These are phyloP conservation scores for Ennomos fuscantarius DNA, from an alignment of 2,888 invertebrate species.

Conservation along the genomic window DNA sequence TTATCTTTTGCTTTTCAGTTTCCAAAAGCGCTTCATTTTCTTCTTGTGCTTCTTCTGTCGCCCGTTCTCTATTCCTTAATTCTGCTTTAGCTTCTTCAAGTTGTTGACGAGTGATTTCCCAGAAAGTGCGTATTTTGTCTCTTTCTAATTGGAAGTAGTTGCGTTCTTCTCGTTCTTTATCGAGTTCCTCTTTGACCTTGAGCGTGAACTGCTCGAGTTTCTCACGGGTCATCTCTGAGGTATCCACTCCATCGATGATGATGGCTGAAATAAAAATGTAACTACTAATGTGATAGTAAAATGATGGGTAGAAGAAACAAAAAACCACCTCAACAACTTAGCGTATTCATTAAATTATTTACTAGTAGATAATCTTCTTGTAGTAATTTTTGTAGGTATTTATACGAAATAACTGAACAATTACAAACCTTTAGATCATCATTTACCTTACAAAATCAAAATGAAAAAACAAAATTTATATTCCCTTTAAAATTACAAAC, in stretches of 20 bases:
- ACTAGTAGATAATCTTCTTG: too few relatives aligned
- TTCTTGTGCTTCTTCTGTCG: slow-evolving; percentile 94
- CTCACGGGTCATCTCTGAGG: slow-evolving; percentile 96
- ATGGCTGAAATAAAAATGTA: slow-evolving; percentile 71
- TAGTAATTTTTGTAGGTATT: too few relatives aligned
- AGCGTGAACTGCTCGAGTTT: slow-evolving; percentile 95
- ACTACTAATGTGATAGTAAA: too few relatives aligned
- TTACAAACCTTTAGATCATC: too few relatives aligned
- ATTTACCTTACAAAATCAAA: too few relatives aligned
- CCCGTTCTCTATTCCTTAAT: slow-evolving; percentile 88
- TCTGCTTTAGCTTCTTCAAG: slow-evolving; percentile 93
- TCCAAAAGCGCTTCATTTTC: slow-evolving; percentile 94
- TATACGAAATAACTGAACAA: too few relatives aligned
- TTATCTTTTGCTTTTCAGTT: slow-evolving; percentile 96
- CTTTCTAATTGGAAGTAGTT: slow-evolving; percentile 98
- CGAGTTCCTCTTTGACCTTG: slow-evolving; percentile 94
- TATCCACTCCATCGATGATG: slow-evolving; percentile 95
- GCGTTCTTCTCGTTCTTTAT: slow-evolving; percentile 96
- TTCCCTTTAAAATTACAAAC: too few relatives aligned
- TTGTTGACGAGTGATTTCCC: slow-evolving; percentile 97
- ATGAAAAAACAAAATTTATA: too few relatives aligned
- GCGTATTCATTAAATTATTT: too few relatives aligned
- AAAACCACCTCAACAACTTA: too few relatives aligned
- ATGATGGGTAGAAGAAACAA: too few relatives aligned
- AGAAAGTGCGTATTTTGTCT: slow-evolving; percentile 96